Evolutionary conservation across 1,140 invertebrate species (phyloP).

Genomic region (Coelopa frigida): DNA sequence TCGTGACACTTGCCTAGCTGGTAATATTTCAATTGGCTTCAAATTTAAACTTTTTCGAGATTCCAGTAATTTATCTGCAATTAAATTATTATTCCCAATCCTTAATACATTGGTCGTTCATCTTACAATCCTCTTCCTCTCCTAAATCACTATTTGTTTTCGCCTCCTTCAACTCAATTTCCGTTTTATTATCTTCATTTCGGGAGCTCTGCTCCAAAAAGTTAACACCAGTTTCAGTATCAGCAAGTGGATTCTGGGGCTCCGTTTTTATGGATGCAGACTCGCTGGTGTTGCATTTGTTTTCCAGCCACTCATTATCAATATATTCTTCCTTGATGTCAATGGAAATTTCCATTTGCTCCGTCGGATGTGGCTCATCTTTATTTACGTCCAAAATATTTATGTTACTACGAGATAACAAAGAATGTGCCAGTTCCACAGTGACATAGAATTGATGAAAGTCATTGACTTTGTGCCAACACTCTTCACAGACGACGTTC

Average conservation of each 20-base stretch:
- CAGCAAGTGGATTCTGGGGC: conserved; percentile 9
- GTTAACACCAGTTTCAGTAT: not conserved
- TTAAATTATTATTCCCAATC: conserved; percentile 35
- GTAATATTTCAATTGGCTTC: not conserved
- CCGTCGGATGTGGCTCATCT: conserved; percentile 1
- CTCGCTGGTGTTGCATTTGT: not conserved
- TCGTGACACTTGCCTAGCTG: too few species aligned
- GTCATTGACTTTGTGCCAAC: conserved; percentile 34
- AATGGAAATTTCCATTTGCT: not conserved
- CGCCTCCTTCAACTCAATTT: not conserved
- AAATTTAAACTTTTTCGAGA: not conserved
- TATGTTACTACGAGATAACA: conserved; percentile 14
- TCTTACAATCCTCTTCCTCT: conserved; percentile 20
- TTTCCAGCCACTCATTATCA: not conserved
- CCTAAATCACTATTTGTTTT: not conserved
- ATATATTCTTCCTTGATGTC: conserved; percentile 3
- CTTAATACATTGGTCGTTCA: conserved; percentile 27
- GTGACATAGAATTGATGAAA: conserved; percentile 35
- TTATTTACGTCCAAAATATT: conserved; percentile 3
- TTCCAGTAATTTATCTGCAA: conserved; percentile 5
- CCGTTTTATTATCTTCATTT: not conserved
- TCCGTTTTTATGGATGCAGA: not conserved
- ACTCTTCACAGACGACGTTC: conserved; percentile 33
- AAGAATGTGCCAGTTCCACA: conserved; percentile 27
- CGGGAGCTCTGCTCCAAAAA: too few species aligned